Percentiles rank a stretch among this genome's conserved stretches.
These are phyloP conservation scores for Catostomus latipinnis DNA, from an alignment of 2,797 vertebrate species.

Conservation along the genomic window DNA sequence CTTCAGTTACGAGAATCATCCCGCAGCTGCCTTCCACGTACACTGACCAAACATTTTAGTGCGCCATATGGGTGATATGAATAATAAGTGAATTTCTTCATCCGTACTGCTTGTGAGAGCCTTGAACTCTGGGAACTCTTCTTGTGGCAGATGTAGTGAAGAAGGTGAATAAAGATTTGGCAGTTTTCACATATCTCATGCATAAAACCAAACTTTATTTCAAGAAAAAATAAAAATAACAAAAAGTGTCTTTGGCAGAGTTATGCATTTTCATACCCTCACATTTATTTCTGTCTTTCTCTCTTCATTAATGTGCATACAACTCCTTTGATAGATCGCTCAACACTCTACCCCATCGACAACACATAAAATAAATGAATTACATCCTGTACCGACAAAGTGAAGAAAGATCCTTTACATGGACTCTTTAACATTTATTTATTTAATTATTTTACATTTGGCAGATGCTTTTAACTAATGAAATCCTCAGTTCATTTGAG, in stretches of 20 bases:
- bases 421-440: neutral
- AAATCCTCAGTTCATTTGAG: too few species aligned
- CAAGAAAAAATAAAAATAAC: neutral
- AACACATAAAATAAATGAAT: neutral
- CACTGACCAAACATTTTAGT: constrained; percentile 8
- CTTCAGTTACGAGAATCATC: constrained; percentile 33
- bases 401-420: constrained; percentile 13
- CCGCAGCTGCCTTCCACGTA: constrained; percentile 37
- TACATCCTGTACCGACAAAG: constrained; percentile 15
- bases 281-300: constrained; percentile 7
- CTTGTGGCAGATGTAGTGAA: neutral
- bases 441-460: too few species aligned
- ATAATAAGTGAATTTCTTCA: constrained; percentile 31
- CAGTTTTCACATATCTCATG: neutral
- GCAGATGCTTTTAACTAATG: too few species aligned
- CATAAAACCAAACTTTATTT: neutral
- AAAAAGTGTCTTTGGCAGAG: neutral
- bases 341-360: too few species aligned
- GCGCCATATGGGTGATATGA: constrained; percentile 42
- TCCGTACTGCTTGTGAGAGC: neutral
- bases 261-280: neutral
- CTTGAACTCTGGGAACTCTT: constrained; percentile 13
- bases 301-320: neutral
- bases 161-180: neutral
- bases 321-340: constrained; percentile 14